These are phyloP conservation scores for Sebastes baramenuke DNA, from an alignment of 2,797 vertebrate species.

Conservation along the genomic window DNA sequence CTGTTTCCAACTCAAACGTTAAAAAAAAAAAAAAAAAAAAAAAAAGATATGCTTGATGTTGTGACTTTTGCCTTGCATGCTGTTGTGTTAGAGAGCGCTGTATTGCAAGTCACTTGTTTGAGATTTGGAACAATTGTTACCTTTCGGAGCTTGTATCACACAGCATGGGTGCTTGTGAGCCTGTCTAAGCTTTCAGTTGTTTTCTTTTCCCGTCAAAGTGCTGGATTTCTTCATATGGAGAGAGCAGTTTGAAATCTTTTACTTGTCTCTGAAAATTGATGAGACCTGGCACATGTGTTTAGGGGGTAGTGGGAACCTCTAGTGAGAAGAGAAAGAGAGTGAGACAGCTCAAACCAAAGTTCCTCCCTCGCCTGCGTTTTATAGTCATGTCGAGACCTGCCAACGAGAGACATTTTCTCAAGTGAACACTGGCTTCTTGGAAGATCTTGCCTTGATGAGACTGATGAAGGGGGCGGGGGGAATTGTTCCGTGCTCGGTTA, in stretches of 20 bases:
- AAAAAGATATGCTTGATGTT: conserved; percentile 72
- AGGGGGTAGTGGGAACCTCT: conserved; percentile 85
- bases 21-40: conserved; percentile 26
- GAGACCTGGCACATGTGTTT: conserved; percentile 98
- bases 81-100: conserved; percentile 90
- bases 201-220: conserved; percentile 74
- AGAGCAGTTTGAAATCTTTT: conserved; percentile 93
- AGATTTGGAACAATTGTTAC: conserved; percentile 81
- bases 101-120: conserved; percentile 81
- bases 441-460: conserved; percentile 99
- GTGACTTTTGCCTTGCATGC: conserved; percentile 93
- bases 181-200: conserved; percentile 67
- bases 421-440: conserved; percentile 99
- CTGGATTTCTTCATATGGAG: conserved; percentile 91
- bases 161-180: conserved; percentile 80
- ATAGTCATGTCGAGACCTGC: conserved; percentile 99
- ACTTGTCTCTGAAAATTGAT: conserved; percentile 94
- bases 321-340: conserved; percentile 89
- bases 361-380: conserved; percentile 97
- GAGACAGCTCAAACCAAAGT: conserved; percentile 89
- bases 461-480: conserved; percentile 74
- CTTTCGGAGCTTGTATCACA: conserved; percentile 72
- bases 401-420: conserved; percentile 99
- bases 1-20: conserved; percentile 88
- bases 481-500: conserved; percentile 64